Percentiles rank a stretch among this genome's conserved stretches.
phyloP scores from a whole-genome alignment of 2,888 invertebrate genomes.

The Antheraea assamensis region DNA sequence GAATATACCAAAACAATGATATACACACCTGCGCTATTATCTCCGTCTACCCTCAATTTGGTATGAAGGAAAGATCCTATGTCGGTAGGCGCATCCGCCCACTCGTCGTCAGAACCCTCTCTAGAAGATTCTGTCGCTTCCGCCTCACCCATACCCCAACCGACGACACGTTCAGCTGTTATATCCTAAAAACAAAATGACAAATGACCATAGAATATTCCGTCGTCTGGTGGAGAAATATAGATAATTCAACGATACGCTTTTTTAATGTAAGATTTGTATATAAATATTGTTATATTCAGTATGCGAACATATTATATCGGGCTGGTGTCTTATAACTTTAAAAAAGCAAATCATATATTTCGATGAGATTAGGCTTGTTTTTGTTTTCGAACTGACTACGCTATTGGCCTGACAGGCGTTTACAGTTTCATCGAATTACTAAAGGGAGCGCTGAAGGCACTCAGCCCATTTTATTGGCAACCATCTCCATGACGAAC shows the following conservation, averaged over 20 bases:
- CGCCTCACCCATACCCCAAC: slow-evolving; percentile 51
- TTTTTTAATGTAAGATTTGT: no score
- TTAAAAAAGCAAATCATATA: no score
- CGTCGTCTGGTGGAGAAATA: neutral
- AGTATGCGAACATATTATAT: no score
- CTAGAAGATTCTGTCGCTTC: slow-evolving; percentile 44
- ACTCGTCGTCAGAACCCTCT: slow-evolving; percentile 67
- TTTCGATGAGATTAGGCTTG: no score
- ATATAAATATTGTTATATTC: no score
- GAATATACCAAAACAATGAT: neutral
- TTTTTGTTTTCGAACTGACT: no score
- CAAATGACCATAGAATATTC: neutral
- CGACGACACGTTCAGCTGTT: slow-evolving; percentile 65
- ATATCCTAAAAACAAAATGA: slow-evolving; percentile 54
- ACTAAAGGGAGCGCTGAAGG: no score
- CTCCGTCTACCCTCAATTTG: slow-evolving; percentile 63
- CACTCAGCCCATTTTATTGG: no score
- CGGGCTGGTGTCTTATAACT: no score
- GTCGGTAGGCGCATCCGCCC: slow-evolving; percentile 72
- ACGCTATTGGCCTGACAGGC: no score
- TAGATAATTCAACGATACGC: neutral
- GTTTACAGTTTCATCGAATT: no score
- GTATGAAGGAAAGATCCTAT: slow-evolving; percentile 77
- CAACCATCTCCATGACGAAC: no score
- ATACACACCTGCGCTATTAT: slow-evolving; percentile 63